Evolutionary conservation across 2,113 vertebrate species (phyloP).

Genomic region (Dicerorhinus sumatrensis): DNA sequence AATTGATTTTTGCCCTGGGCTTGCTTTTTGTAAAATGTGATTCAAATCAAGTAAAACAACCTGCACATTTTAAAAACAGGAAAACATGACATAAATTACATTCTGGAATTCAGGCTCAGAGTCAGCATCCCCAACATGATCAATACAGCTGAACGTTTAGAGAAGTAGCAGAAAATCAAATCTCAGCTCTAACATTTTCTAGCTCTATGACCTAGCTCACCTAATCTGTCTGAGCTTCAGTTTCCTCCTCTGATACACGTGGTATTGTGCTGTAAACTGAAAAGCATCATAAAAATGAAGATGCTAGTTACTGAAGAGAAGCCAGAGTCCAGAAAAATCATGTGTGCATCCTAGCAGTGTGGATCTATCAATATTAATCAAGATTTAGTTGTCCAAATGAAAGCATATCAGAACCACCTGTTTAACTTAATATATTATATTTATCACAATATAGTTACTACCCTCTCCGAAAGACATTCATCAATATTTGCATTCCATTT

Average conservation of each 20-base stretch:
- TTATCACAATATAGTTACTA: neutral
- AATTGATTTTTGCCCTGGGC: constrained; percentile 24
- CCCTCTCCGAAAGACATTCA: neutral
- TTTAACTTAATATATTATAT: neutral
- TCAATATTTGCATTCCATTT: neutral
- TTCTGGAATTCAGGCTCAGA: neutral
- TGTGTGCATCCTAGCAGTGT: accelerated
- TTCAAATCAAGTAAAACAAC: constrained; percentile 22
- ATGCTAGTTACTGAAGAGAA: neutral
- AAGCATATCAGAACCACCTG: neutral
- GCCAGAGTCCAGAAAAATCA: neutral
- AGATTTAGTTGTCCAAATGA: neutral
- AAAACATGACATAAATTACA: neutral
- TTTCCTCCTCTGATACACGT: neutral
- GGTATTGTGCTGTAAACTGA: no score
- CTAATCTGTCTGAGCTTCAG: neutral
- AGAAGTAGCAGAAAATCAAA: neutral
- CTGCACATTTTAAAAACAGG: neutral
- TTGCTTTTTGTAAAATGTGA: constrained; percentile 37
- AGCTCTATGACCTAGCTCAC: accelerated
- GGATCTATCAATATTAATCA: neutral
- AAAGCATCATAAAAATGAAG: neutral
- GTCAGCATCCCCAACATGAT: no score
- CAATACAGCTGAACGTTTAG: no score
- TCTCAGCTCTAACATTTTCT: neutral